Evolutionary conservation across 2,797 vertebrate genomes (phyloP), one percentile per base, ranked within the genome.

Genomic region (Allobates femoralis): DNA sequence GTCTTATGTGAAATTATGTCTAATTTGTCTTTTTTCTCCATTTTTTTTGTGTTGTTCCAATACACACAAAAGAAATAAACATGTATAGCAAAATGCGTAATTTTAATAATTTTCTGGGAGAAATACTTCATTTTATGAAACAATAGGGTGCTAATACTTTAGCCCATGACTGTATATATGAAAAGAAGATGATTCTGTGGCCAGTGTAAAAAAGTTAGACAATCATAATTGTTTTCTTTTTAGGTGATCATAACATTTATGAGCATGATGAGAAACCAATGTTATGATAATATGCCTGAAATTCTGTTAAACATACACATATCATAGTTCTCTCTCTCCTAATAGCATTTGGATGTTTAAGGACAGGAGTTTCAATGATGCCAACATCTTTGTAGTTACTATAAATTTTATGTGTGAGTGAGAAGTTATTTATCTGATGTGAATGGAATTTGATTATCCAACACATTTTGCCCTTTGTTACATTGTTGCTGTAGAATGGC

Each of bases 401-500:
- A 79, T 79, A 5, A 46, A 50, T 74, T 74, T 34, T 41, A 41
- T 26, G 87, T 77, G 53, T 91, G 89, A 86, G 81, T 87, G 87
- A 85, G 46, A 46, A 84, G 91, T 90, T 88, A 89, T 93, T 91
- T 92, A 34, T 85, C 78, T 90, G 88, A 91, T 84, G 90, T 91
- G 89, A 92, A 91, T 90, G 69, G 0, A 92, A 80, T 91, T 83
- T 92, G 90, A 89, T 91, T 91, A 91, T 90, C 89, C 92, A 86
- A 90, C 88, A 89, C 73, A 90, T 90, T 91, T 90, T 76, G 90
- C 87, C 87, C 92, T 93, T 90, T 92, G 89, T 93, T 79, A 80
- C 86, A 89, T 92, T 91, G 90, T 88, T 89, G 90, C 90, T 91
- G 89, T 90, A 92, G 91, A 90, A 89, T n/a, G 88, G 92, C 93